Base-by-base conservation (phyloP, 2,888 invertebrate genomes). In the Amphimallon solstitiale region DNA sequence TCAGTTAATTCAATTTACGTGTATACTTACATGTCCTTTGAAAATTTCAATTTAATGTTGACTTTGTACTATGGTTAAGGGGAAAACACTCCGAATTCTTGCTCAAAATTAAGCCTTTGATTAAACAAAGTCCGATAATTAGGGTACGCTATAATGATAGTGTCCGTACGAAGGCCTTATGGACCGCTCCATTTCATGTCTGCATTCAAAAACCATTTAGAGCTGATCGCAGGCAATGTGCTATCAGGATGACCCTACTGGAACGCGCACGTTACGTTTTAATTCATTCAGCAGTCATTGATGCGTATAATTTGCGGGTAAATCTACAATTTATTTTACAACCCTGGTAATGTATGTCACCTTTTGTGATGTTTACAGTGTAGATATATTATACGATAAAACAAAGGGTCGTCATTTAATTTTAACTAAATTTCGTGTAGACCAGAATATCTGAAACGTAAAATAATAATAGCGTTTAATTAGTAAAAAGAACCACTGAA, bases 91-190 rank as follows among this genome's bases (percentile, higher is more conserved):
- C 29, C 21, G 40, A 62, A 62, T 38, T 62, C 49, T 51, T 63
- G 65, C 51, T 61, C 60, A 63, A n/a, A 71, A 70, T 71, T 71
- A 70, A 70, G 66, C 65, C 68, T 66, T 69, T 71, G 68, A 70
- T 70, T 70, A 70, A 70, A 70, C 70, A 71, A 68, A 68, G 69
- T 66, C 68, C 61, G 70, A 68, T 70, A 71, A 71, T 71, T 71
- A 65, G 70, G 68, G 70, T 67, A 29, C 56, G 64, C 67, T 71
- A 59, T 43, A 71, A 71, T 71, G 70, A 70, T 46, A 63, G 40
- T 48, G 63, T 59, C 37, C 21, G 49, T 21, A 37, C 48, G 38
- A 48, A 48, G 37, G 34, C 15, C 37, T n/a, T 23, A 14, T 12
- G 48, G 35, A 21, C 56, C 14, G 14, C 29, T 48, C 23, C 38